A percentile compares a stretch with the other conserved stretches of the same genome.
Conservation (phyloP, 2,888 invertebrate genomes). For the Eubasilissa splendida region DNA sequence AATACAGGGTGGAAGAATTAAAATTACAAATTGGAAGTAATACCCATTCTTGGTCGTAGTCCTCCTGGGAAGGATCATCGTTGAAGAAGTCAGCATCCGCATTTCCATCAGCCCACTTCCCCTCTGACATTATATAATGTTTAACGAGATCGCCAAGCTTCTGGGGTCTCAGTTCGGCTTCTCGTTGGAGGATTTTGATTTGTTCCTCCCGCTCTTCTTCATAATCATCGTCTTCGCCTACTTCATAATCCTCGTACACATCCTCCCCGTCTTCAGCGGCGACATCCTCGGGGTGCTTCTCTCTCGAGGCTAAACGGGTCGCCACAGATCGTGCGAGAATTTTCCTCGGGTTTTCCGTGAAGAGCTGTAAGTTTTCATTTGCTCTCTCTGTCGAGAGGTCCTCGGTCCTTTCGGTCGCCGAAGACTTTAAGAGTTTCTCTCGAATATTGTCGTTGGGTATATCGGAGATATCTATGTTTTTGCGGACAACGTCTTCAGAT, state of each 20-base stretch:
- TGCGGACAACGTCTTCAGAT: constrained; percentile 61
- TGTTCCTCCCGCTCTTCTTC: constrained; percentile 50
- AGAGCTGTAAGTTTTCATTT: not conserved
- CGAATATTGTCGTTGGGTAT: constrained; percentile 43
- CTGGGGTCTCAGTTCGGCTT: constrained; percentile 25
- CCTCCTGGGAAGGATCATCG: constrained; percentile 48
- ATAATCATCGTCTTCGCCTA: constrained; percentile 64
- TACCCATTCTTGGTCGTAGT: constrained; percentile 61
- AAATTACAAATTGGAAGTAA: constrained; percentile 51
- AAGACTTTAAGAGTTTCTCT: constrained; percentile 11
- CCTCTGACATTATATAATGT: constrained; percentile 25
- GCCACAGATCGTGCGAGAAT: constrained; percentile 23
- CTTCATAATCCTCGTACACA: constrained; percentile 63
- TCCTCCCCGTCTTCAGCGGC: constrained; percentile 61
- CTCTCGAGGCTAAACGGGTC: constrained; percentile 57
- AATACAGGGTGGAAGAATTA: not conserved
- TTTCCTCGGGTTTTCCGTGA: constrained; percentile 42
- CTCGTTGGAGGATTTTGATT: constrained; percentile 24
- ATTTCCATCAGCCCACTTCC: constrained; percentile 52
- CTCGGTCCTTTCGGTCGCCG: constrained; percentile 29
- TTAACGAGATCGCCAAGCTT: constrained; percentile 15
- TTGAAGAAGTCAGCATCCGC: constrained; percentile 55
- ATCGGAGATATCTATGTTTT: constrained; percentile 53
- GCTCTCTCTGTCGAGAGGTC: constrained; percentile 27
- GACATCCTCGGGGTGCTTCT: constrained; percentile 60